Evolutionary conservation across 2,797 vertebrate genomes (phyloP).

Genomic region (Dermochelys coriacea): DNA sequence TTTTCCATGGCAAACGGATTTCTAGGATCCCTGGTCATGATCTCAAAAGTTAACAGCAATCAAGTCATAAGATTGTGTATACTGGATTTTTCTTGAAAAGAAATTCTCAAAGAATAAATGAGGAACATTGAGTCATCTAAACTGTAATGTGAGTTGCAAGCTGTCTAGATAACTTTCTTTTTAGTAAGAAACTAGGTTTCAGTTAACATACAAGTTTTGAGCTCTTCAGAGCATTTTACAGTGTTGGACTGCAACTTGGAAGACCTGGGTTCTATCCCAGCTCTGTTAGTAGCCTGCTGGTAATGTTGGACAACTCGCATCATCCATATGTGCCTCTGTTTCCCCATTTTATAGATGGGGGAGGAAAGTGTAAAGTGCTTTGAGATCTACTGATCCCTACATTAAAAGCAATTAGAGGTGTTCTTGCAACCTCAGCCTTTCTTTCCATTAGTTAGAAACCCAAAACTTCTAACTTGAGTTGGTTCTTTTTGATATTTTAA

Average conservation of each 20-base stretch:
- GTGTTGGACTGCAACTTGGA: too few species aligned
- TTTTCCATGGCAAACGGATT: neutral
- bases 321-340: neutral
- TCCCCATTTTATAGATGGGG: neutral
- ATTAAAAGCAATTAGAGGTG: neutral
- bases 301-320: neutral
- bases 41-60: neutral
- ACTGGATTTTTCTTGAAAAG: neutral
- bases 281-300: too few species aligned
- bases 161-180: neutral
- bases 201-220: neutral
- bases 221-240: neutral
- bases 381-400: neutral
- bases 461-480: conserved; percentile 16
- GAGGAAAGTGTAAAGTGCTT: neutral
- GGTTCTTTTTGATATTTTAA: conserved; percentile 43
- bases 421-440: neutral
- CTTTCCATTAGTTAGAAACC: conserved; percentile 18
- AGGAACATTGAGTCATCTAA: neutral
- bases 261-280: too few species aligned
- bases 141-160: neutral
- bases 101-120: neutral
- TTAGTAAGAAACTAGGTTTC: neutral
- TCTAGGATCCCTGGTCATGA: neutral
- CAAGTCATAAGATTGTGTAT: too few species aligned